Base-by-base conservation (phyloP, 1,140 invertebrate genomes). In the Drosophila trapezifrons region DNA sequence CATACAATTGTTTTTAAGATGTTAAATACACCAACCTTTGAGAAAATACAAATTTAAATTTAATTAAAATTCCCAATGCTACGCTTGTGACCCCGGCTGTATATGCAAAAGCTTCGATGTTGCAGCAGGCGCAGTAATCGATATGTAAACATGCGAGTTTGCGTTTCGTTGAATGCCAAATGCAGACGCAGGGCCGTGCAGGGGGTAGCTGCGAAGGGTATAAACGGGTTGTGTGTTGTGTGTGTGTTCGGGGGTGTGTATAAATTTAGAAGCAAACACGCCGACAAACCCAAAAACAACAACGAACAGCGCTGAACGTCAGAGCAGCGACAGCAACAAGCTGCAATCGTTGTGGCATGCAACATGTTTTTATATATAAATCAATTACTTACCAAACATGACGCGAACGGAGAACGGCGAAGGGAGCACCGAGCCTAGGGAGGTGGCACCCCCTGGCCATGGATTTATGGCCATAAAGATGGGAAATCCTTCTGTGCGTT, bases 301-400 rank as follows among this genome's bases (percentile, higher is more conserved):
- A 70, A 63, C 57, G 56, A 17, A 18, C 25, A 51, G n/a, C 29
- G 17, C 17, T 9, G 2, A 52, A 37, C 51, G 51, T 13, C 51
- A 52, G 51, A 37, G 62, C 42, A 64, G 55, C 47, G 51, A 78
- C 58, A 67, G 75, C 82, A 87, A 78, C 83, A 82, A 83, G 71
- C 76, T 87, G 75, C 76, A 78, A 70, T 79, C 59, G 56, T 57
- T 56, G 65, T 77, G 83, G 76, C 77, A 74, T 89, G 84, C 84
- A 87, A 89, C 84, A 87, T 87, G 84, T 89, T 89, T 86, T 87
- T 83, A 87, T 77, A 87, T 80, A 84, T 89, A 89, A 87, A 89
- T 87, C 84, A 87, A 87, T 87, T 87, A 87, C 84, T 78, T 89
- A 76, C 72, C 84, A 87, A 80, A 87, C 79, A 87, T 67, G 78